Evolutionary conservation across 2,888 invertebrate species (phyloP).

Genomic region (Endomychus coccineus): DNA sequence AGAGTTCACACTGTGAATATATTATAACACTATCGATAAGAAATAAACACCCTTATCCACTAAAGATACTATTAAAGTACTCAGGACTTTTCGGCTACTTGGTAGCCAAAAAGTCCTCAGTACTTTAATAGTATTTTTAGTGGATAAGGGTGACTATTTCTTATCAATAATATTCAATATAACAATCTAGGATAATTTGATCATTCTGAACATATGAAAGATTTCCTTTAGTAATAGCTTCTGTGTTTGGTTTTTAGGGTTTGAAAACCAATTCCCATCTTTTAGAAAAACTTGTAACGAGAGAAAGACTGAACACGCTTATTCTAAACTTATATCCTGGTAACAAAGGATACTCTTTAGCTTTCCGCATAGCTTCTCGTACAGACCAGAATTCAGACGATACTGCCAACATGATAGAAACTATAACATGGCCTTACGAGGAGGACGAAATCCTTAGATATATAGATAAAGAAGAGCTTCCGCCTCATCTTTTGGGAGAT

Average conservation of each 20-base stretch:
- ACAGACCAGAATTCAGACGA: conserved; percentile 49
- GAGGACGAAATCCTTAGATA: conserved; percentile 81
- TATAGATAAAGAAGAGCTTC: conserved; percentile 86
- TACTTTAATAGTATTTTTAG: too few relatives aligned
- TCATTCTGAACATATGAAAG: too few relatives aligned
- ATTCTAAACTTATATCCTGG: conserved; percentile 87
- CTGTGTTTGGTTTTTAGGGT: conserved; percentile 43
- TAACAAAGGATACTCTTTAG: conserved; percentile 79
- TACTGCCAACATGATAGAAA: conserved; percentile 59
- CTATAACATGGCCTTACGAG: conserved; percentile 79
- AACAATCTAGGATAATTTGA: too few relatives aligned
- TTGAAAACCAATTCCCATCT: conserved; percentile 61
- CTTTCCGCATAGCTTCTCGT: conserved; percentile 33
- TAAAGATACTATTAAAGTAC: too few relatives aligned
- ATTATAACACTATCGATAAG: too few relatives aligned
- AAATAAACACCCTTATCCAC: too few relatives aligned
- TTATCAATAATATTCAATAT: too few relatives aligned
- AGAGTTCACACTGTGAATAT: too few relatives aligned
- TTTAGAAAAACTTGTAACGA: conserved; percentile 75
- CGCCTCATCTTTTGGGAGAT: conserved; percentile 76
- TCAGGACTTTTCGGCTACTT: too few relatives aligned
- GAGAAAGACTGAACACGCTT: conserved; percentile 80
- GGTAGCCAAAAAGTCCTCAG: too few relatives aligned
- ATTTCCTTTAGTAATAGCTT: too few relatives aligned
- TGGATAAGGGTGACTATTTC: too few relatives aligned